Conservation (phyloP, 2,888 invertebrate species). For the Theretra japonica region DNA sequence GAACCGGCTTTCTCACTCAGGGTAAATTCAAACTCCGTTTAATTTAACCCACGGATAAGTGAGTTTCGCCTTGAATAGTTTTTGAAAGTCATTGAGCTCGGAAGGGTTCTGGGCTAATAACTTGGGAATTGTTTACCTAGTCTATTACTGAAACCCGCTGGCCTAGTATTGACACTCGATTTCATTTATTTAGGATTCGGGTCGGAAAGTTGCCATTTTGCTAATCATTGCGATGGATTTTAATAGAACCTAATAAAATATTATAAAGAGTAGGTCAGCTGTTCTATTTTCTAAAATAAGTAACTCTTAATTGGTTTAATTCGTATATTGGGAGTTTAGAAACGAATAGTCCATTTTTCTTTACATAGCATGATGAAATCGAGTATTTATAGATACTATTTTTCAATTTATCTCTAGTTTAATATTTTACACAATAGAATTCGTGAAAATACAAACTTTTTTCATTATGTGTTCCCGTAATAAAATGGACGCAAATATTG, state of each 20-base stretch:
- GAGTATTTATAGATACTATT: too few species aligned
- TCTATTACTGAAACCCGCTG: neutral
- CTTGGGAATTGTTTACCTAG: neutral
- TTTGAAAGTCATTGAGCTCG: slow-evolving; percentile 14
- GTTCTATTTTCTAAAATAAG: too few species aligned
- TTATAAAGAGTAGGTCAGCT: too few species aligned
- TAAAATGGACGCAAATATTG: neutral
- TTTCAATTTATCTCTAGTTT: neutral
- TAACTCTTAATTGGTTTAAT: too few species aligned
- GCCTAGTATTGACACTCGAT: too few species aligned
- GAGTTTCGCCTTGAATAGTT: slow-evolving; percentile 12
- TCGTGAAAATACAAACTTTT: neutral
- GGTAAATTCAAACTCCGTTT: neutral
- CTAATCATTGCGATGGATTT: neutral
- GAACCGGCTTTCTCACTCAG: too few species aligned
- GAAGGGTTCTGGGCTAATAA: neutral
- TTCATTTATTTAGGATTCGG: too few species aligned
- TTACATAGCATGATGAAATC: too few species aligned
- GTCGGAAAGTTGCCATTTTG: too few species aligned
- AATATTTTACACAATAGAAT: neutral
- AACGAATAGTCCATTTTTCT: too few species aligned
- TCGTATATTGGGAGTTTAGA: too few species aligned
- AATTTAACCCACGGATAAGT: neutral
- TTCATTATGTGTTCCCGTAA: neutral
- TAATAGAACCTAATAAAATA: neutral